Conservation (phyloP, 1,140 invertebrate genomes). For the Chironomus striatipennis region DNA sequence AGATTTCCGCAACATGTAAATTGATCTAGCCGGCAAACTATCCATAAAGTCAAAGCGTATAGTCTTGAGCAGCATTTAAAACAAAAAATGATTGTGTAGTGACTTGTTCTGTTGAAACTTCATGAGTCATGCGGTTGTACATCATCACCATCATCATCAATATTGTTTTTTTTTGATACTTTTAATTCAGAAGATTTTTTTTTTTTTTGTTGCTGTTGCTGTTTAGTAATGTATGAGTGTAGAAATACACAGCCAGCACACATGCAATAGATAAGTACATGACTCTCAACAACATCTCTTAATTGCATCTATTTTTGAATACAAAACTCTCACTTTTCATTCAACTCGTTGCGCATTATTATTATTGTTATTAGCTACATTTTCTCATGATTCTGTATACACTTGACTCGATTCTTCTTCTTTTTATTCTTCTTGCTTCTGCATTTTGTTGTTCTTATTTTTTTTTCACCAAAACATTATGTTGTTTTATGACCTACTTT, state of each 20-base stretch:
- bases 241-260: not conserved
- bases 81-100: no score
- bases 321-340: conserved; percentile 8
- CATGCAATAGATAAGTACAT: not conserved
- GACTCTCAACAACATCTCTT: not conserved
- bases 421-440: not conserved
- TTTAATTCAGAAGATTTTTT: not conserved
- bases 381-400: conserved; percentile 15
- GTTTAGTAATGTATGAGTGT: not conserved
- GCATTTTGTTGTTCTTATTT: not conserved
- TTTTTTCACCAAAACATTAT: not conserved
- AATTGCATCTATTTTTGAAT: conserved; percentile 8
- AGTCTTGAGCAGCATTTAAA: no score
- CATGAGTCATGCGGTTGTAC: not conserved
- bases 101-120: not conserved
- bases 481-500: conserved; percentile 5
- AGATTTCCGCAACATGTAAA: no score
- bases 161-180: not conserved
- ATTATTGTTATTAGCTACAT: not conserved
- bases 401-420: conserved; percentile 15
- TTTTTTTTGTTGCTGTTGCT: not conserved
- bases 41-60: no score
- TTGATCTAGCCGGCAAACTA: no score
- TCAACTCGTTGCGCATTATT: not conserved
- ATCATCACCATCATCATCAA: not conserved